phyloP scores from a whole-genome alignment of 2,888 invertebrate genomes.

The Ichneumon xanthorius region DNA sequence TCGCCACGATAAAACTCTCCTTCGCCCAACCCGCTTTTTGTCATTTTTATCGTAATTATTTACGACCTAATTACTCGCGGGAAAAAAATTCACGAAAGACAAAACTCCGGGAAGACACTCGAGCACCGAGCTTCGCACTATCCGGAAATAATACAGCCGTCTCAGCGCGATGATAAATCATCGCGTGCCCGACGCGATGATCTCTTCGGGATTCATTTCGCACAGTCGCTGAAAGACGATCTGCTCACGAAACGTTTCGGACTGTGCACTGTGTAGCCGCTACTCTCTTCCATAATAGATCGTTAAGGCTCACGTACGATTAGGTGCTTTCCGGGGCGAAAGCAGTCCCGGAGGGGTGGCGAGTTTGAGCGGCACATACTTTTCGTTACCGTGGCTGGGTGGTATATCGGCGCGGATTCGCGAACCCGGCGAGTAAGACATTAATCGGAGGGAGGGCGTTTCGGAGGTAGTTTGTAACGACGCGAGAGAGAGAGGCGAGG shows the following conservation, averaged over 20 bases:
- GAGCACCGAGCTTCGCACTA: not conserved
- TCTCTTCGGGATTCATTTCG: constrained; percentile 59
- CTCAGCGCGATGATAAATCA: constrained; percentile 60
- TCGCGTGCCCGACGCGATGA: constrained; percentile 61
- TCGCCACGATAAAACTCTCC: constrained; percentile 77
- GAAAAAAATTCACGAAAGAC: constrained; percentile 15
- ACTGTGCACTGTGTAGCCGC: not conserved
- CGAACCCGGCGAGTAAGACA: constrained; percentile 80
- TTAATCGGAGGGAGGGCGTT: constrained; percentile 78
- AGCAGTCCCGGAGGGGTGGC: constrained; percentile 1
- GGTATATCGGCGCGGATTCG: constrained; percentile 50
- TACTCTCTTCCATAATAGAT: constrained; percentile 56
- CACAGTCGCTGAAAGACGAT: constrained; percentile 29
- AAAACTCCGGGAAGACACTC: not conserved
- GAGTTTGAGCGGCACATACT: constrained; percentile 27
- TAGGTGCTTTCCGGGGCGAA: constrained; percentile 63
- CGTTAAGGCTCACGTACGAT: constrained; percentile 71
- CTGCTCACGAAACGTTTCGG: constrained; percentile 48
- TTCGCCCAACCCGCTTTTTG: constrained; percentile 73
- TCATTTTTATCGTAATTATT: constrained; percentile 84
- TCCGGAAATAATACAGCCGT: constrained; percentile 31
- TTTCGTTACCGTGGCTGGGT: constrained; percentile 33
- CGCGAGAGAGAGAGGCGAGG: constrained; percentile 66
- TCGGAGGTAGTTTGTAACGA: constrained; percentile 81
- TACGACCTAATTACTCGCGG: constrained; percentile 81